A percentile compares a stretch with the other conserved stretches of the same genome.
Conservation (phyloP, 1,140 invertebrate species). For the Globodera ellingtonae region DNA sequence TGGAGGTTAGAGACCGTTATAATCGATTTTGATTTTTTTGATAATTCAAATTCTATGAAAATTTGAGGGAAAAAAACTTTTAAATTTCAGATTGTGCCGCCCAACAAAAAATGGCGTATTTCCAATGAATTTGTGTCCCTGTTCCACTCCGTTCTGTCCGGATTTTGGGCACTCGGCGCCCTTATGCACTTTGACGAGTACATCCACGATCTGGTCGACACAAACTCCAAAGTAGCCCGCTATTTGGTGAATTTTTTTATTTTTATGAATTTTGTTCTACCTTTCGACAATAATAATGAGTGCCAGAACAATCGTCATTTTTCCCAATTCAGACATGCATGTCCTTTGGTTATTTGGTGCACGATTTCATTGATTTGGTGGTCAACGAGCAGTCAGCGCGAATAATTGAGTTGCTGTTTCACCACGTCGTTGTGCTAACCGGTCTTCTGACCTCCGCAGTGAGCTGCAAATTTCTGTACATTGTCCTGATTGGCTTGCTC, state of each 20-base stretch:
- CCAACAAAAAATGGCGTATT: conserved; percentile 64
- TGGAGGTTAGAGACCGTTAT: conserved; percentile 6
- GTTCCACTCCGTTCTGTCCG: conserved; percentile 62
- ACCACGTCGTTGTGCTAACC: conserved; percentile 60
- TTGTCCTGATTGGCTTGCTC: conserved; percentile 60
- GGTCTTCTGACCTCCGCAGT: conserved; percentile 52
- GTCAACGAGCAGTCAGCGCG: conserved; percentile 60
- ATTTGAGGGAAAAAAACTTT: neutral
- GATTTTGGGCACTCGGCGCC: conserved; percentile 52
- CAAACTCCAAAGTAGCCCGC: neutral
- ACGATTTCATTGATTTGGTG: conserved; percentile 58
- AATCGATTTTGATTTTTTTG: neutral
- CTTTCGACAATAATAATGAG: too few species aligned
- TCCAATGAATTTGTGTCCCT: conserved; percentile 62
- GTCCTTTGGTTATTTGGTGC: conserved; percentile 60
- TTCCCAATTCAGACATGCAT: conserved; percentile 47
- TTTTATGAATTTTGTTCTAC: too few species aligned
- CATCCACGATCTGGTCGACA: conserved; percentile 13
- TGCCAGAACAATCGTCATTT: too few species aligned
- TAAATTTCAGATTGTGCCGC: conserved; percentile 55
- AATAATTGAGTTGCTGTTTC: conserved; percentile 62
- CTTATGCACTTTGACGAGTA: conserved; percentile 12
- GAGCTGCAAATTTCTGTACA: conserved; percentile 49
- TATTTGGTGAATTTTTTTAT: neutral
- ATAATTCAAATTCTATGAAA: neutral